Evolutionary conservation across 1,140 invertebrate genomes (phyloP).

Genomic region (Drosophila virilis): DNA sequence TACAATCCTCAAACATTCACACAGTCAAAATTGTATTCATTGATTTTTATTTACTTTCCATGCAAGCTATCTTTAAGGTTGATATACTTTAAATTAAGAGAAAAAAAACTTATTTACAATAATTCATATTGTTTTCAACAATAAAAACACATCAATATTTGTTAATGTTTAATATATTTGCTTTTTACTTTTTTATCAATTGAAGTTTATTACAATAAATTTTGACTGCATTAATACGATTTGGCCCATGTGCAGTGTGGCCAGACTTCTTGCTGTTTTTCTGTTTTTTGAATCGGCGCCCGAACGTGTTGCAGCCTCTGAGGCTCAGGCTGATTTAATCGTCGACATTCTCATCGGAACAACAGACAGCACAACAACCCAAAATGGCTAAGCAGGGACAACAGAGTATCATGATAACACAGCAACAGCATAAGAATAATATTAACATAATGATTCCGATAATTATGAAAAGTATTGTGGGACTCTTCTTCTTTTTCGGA

Average conservation of each 20-base stretch:
- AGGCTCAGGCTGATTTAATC: not conserved
- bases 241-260: no score
- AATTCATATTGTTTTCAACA: no score
- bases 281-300: not conserved
- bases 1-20: not conserved
- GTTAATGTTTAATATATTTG: no score
- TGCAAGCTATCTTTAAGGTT: no score
- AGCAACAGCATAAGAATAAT: slow-evolving; percentile 1
- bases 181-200: no score
- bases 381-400: slow-evolving; percentile 3
- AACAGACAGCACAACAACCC: not conserved
- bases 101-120: no score
- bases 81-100: no score
- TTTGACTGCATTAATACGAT: no score
- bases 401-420: slow-evolving; percentile 11
- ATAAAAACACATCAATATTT: no score
- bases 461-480: not conserved
- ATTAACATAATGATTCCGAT: not conserved
- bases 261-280: no score
- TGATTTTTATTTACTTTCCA: not conserved
- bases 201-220: no score
- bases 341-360: not conserved
- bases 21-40: not conserved
- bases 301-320: no score
- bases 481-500: not conserved